A percentile compares a stretch with the other conserved stretches of the same genome.
Evolutionary conservation across 1,140 invertebrate species (phyloP).

Genomic region (Drosophila pachea): DNA sequence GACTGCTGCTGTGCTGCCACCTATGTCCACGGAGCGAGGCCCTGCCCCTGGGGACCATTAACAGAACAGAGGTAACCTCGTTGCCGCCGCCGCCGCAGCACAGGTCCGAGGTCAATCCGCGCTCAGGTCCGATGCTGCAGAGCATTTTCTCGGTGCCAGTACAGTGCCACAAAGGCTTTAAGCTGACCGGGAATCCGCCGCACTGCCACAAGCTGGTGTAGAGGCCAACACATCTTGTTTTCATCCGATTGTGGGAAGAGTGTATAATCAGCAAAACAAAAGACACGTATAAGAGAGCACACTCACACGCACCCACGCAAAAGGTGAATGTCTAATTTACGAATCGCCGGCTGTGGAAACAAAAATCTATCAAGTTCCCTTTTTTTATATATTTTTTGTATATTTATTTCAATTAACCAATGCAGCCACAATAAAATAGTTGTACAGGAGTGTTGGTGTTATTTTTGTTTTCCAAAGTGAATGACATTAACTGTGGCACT

Average conservation of each 20-base stretch:
- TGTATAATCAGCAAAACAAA: not conserved
- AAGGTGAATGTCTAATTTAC: no score
- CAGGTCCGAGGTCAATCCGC: not conserved
- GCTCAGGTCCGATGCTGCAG: not conserved
- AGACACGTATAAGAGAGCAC: no score
- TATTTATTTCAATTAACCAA: no score
- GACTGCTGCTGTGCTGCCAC: constrained; percentile 15
- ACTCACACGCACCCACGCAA: no score
- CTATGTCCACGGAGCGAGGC: not conserved
- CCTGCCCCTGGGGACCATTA: not conserved
- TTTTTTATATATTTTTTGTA: no score
- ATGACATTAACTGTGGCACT: no score
- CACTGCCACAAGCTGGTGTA: constrained; percentile 32
- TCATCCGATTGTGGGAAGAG: not conserved
- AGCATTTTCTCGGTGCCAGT: constrained; percentile 17
- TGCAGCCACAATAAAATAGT: no score
- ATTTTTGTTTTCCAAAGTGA: no score
- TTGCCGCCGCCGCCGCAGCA: not conserved
- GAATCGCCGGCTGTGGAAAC: no score
- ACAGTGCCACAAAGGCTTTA: constrained; percentile 20
- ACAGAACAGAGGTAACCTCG: not conserved
- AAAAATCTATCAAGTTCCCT: no score
- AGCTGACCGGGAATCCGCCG: constrained; percentile 1
- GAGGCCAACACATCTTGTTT: not conserved
- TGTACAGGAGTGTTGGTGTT: no score